A percentile compares a stretch with the other conserved stretches of the same genome.
Conservation (phyloP, 2,888 invertebrate species). For the Gryllus longicercus region DNA sequence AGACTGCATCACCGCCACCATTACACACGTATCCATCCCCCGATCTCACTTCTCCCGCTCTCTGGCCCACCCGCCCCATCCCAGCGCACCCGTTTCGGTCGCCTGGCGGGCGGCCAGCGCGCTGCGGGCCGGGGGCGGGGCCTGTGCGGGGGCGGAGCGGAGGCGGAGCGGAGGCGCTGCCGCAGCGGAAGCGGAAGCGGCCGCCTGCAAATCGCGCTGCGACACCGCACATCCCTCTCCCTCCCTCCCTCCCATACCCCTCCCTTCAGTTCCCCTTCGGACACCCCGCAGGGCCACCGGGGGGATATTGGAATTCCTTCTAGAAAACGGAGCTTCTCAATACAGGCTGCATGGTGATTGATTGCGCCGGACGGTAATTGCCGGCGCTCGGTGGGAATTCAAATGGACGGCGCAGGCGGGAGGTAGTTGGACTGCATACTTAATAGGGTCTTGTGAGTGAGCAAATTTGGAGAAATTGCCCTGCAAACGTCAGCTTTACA, state of each 20-base stretch:
- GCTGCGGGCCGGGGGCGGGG: not conserved
- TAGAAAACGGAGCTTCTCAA: no score
- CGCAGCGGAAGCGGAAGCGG: constrained; percentile 8
- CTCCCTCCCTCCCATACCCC: not conserved
- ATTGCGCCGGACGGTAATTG: no score
- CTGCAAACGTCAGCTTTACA: no score
- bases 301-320: no score
- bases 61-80: not conserved
- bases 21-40: not conserved
- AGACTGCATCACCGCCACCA: no score
- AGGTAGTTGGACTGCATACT: no score
- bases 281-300: not conserved
- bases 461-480: no score
- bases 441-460: no score
- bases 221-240: not conserved
- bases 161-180: not conserved
- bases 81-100: not conserved
- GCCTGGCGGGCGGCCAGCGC: not conserved
- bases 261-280: not conserved
- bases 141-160: not conserved
- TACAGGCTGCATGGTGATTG: no score
- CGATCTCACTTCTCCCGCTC: not conserved
- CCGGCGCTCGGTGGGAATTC: no score
- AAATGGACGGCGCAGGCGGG: no score
- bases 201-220: not conserved